Conservation (phyloP, 2,797 vertebrate genomes). For the Acanthornis magna region DNA sequence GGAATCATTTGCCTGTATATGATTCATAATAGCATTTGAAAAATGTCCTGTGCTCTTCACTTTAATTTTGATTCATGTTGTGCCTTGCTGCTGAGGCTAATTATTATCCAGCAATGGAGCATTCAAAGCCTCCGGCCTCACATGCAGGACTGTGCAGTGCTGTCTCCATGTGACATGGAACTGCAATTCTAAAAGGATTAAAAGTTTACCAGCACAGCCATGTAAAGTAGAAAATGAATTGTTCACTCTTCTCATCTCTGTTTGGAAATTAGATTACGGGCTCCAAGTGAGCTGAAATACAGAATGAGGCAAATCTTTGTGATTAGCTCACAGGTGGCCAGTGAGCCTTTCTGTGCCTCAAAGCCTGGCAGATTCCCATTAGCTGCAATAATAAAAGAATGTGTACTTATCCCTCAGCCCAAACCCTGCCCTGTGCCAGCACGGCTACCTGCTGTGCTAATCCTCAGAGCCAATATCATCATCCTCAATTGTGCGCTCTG, state of each 20-base stretch:
- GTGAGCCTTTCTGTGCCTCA: conserved; percentile 66
- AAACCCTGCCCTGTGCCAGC: conserved; percentile 66
- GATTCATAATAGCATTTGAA: background rate
- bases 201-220: conserved; percentile 18
- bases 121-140: background rate
- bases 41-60: background rate
- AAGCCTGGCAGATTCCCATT: conserved; percentile 76
- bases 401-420: conserved; percentile 76
- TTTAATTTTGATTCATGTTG: background rate
- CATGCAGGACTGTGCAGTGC: background rate
- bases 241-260: conserved; percentile 30
- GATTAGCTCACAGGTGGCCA: conserved; percentile 43
- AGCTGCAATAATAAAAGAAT: conserved; percentile 77
- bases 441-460: conserved; percentile 53
- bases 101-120: background rate
- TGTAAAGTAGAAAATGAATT: conserved; percentile 43
- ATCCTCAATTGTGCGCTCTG: background rate
- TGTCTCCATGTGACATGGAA: background rate
- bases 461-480: conserved; percentile 56
- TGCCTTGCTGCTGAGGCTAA: conserved; percentile 2
- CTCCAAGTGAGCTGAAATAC: conserved; percentile 15
- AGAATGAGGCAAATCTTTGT: conserved; percentile 27
- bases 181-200: conserved; percentile 46
- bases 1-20: background rate
- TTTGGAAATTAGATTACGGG: conserved; percentile 55